Evolutionary conservation across 2,113 vertebrate species (phyloP), one percentile per base, ranked within the genome.

Genomic region (Neodontobutis hainanensis): DNA sequence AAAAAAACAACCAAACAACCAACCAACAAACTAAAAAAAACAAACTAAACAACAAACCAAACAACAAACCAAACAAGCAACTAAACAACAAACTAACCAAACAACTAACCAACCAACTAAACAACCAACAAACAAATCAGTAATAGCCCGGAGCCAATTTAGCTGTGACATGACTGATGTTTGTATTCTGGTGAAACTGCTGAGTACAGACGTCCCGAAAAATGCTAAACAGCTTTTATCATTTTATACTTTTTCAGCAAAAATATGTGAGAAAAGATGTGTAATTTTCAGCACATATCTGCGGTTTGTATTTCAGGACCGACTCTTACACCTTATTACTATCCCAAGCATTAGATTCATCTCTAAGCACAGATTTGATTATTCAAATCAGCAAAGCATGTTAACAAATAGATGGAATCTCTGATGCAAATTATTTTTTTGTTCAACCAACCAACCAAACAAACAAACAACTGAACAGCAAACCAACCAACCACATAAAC

Each of bases 301-400:
- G 34, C 42, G 43, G 42, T 69, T 6, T n/a, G 46, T 77, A 14
- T 16, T 4, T 34, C 16, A 63, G 11, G 40, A 34, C 0, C 34
- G 42, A 27, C 43, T 48, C 47, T 51, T 6, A n/a, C 40, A 53
- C 15, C 46, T 53, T 40, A 14, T 2, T 34, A 47, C 10, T 40
- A 38, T 36, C 38, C 15, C 9, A 12, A 71, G 48, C 51, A 38
- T 16, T 32, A 8, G n/a, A n/a, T n/a, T n/a, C n/a, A 36, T 48
- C 19, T 43, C 16, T 10, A 27, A 58, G 14, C 60, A 72, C 45
- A 50, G 45, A 80, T 78, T 51, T 43, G 45, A 71, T 83, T 62
- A 74, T 63, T 77, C 40, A 74, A 56, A 65, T 58, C 15, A 67
- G 68, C 44, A 36, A 8, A 38, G 16, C 51, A 58, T 32, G 8